Conservation (phyloP, 92 coral and sea anemone genomes). For the Desmophyllum pertusum region DNA sequence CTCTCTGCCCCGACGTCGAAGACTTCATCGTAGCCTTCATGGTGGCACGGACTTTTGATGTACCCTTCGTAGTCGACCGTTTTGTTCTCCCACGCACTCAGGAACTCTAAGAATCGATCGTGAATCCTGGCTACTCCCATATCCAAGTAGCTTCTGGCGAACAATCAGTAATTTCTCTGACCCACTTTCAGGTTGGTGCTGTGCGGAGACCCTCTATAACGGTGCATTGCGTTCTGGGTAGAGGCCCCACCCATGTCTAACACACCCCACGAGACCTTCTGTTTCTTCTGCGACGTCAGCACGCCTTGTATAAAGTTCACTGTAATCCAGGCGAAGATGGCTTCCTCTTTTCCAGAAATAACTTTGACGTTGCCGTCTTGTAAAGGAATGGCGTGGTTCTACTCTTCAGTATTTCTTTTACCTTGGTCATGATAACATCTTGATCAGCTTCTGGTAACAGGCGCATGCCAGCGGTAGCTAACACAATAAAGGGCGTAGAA, state of each 20-base stretch:
- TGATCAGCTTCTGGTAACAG: background rate
- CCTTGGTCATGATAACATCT: background rate
- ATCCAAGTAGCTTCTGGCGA: conserved; percentile 41
- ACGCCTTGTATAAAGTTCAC: conserved; percentile 31
- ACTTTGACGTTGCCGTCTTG: background rate
- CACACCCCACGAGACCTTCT: background rate
- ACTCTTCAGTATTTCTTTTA: background rate
- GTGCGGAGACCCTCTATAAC: background rate
- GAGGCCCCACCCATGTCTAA: conserved; percentile 52
- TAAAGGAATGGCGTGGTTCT: conserved; percentile 19
- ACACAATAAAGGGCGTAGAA: conserved; percentile 18
- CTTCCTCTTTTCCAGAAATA: conserved; percentile 23
- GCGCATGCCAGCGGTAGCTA: conserved; percentile 37
- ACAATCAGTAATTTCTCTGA: conserved; percentile 7
- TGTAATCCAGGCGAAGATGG: conserved; percentile 33
- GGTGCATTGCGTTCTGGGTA: conserved; percentile 19
- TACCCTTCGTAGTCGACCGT: conserved; percentile 5
- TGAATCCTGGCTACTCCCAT: conserved; percentile 33
- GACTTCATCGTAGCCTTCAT: conserved; percentile 23
- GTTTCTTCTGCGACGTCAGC: background rate
- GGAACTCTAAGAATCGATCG: conserved; percentile 23
- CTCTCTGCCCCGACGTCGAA: conserved; percentile 8
- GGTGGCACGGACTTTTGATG: conserved; percentile 43
- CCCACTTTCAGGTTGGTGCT: background rate
- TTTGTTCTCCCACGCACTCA: conserved; percentile 9